These are phyloP conservation scores for Alca torda DNA, from an alignment of 2,797 vertebrate species.

Conservation along the genomic window DNA sequence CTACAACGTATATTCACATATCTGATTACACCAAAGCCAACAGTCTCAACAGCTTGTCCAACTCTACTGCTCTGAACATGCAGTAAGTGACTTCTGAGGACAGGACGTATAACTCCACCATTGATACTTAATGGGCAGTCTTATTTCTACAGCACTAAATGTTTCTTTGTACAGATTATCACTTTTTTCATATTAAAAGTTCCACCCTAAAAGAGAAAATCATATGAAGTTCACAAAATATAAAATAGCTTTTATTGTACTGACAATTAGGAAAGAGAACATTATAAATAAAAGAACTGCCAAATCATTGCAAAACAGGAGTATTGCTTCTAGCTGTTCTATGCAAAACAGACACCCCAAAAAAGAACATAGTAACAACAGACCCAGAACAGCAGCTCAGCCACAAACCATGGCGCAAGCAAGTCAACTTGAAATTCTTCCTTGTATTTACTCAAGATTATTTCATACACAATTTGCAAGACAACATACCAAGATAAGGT, in stretches of 20 bases:
- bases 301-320: background rate
- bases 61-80: background rate
- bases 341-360: background rate
- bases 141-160: background rate
- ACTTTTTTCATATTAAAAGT: background rate
- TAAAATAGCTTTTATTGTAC: background rate
- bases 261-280: background rate
- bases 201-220: background rate
- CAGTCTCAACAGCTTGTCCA: background rate
- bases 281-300: background rate
- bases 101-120: background rate
- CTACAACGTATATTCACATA: accelerated
- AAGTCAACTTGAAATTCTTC: slow-evolving; percentile 31
- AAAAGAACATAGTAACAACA: background rate
- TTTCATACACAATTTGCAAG: background rate
- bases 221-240: background rate
- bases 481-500: slow-evolving; percentile 30
- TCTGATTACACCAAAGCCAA: background rate
- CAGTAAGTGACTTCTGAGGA: background rate
- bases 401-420: background rate
- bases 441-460: slow-evolving; percentile 23
- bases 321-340: background rate
- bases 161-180: background rate
- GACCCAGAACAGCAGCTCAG: background rate
- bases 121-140: background rate